A percentile compares a stretch with the other conserved stretches of the same genome.
These are phyloP conservation scores for Eristalis pertinax DNA, from an alignment of 2,888 invertebrate species.

Conservation along the genomic window DNA sequence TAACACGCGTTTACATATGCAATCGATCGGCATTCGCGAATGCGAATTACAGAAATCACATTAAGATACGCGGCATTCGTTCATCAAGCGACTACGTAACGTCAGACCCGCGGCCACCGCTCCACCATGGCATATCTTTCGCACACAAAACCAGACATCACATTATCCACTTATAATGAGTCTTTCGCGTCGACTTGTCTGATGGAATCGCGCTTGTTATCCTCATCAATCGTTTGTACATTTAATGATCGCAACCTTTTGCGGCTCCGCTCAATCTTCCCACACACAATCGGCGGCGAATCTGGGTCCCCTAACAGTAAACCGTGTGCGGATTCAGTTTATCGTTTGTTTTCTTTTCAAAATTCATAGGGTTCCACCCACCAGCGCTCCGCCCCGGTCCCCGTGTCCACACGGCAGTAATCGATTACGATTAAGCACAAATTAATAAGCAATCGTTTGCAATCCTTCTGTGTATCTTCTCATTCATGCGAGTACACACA, in stretches of 20 bases:
- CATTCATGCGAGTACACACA: background rate
- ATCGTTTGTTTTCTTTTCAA: conserved; percentile 2
- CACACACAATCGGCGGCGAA: background rate
- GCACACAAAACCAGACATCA: background rate
- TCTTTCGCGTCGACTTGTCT: conserved; percentile 9
- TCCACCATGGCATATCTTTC: too few species aligned
- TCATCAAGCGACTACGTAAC: too few species aligned
- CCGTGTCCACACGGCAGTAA: conserved; percentile 15
- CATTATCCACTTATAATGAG: conserved; percentile 26
- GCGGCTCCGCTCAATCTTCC: conserved; percentile 12
- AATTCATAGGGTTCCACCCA: background rate
- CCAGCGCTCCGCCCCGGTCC: too few species aligned
- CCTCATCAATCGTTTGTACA: conserved; percentile 36
- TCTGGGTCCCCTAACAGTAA: conserved; percentile 11
- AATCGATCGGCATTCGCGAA: background rate
- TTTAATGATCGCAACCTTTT: background rate
- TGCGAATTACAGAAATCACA: background rate
- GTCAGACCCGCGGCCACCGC: too few species aligned
- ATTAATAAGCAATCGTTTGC: conserved; percentile 46
- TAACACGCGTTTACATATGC: background rate
- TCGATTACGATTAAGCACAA: conserved; percentile 56
- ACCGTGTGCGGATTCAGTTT: conserved; percentile 11
- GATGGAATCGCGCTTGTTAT: conserved; percentile 20
- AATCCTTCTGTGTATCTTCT: conserved; percentile 1
- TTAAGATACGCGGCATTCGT: background rate